A percentile compares a stretch with the other conserved stretches of the same genome.
These are phyloP conservation scores for Oryctolagus cuniculus DNA, from an alignment of 2,113 vertebrate species.

Conservation along the genomic window mOryCun1.1 NC_091433.1:51883501-51884000, in stretches of 20 bases:
- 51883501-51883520: slow-evolving; percentile 60
- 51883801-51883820: background rate
- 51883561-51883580: slow-evolving; percentile 39
- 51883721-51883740: background rate
- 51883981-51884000: slow-evolving; percentile 2
- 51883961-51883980: background rate
- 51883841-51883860: background rate
- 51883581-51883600: slow-evolving; percentile 31
- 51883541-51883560: slow-evolving; percentile 65
- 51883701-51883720: background rate
- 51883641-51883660: slow-evolving; percentile 64
- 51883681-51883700: background rate
- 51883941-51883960: background rate
- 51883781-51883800: background rate
- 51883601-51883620: slow-evolving; percentile 21
- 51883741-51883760: background rate
- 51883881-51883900: slow-evolving; percentile 51
- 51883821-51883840: background rate
- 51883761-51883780: background rate
- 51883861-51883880: slow-evolving; percentile 32
- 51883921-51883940: slow-evolving; percentile 6
- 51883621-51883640: background rate
- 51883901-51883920: background rate
- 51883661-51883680: background rate
- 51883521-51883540: background rate